Conservation (phyloP, 2,113 vertebrate genomes). For the Tenrec ecaudatus region DNA sequence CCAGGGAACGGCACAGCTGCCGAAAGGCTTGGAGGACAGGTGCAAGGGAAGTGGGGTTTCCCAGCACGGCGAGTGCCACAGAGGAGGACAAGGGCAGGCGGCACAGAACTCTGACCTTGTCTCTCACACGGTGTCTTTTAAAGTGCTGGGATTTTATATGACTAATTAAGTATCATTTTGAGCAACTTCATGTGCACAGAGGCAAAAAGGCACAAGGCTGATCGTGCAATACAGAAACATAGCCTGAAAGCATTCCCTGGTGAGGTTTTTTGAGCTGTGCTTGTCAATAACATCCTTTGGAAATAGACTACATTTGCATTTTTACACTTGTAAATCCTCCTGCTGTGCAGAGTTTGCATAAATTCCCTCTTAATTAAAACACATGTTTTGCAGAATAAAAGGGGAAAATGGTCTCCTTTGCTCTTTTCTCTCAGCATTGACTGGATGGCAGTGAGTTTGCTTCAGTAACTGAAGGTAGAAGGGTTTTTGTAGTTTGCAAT, state of each 20-base stretch:
- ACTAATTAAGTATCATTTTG: conserved; percentile 66
- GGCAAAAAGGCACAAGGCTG: conserved; percentile 11
- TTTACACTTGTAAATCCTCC: conserved; percentile 70
- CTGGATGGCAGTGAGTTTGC: no score
- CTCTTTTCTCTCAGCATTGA: background rate
- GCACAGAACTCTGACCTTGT: conserved; percentile 52
- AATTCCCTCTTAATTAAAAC: conserved; percentile 73
- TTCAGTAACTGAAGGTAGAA: background rate
- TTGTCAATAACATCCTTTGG: conserved; percentile 74
- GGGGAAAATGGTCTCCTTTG: background rate
- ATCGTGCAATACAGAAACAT: conserved; percentile 50
- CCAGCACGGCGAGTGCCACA: background rate
- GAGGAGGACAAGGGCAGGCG: background rate
- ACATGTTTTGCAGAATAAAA: conserved; percentile 59
- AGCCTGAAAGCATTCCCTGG: conserved; percentile 60
- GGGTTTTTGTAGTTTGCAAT: no score
- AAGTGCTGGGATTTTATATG: conserved; percentile 60
- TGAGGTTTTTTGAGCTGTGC: conserved; percentile 69
- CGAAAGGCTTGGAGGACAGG: background rate
- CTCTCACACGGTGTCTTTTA: conserved; percentile 57
- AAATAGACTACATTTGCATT: conserved; percentile 75
- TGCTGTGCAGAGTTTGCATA: conserved; percentile 61
- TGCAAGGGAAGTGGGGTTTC: conserved; percentile 6
- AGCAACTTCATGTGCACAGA: conserved; percentile 52
- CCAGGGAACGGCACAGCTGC: background rate